Base-by-base conservation (phyloP, 2,113 vertebrate genomes). In the Balaeniceps rex region DNA sequence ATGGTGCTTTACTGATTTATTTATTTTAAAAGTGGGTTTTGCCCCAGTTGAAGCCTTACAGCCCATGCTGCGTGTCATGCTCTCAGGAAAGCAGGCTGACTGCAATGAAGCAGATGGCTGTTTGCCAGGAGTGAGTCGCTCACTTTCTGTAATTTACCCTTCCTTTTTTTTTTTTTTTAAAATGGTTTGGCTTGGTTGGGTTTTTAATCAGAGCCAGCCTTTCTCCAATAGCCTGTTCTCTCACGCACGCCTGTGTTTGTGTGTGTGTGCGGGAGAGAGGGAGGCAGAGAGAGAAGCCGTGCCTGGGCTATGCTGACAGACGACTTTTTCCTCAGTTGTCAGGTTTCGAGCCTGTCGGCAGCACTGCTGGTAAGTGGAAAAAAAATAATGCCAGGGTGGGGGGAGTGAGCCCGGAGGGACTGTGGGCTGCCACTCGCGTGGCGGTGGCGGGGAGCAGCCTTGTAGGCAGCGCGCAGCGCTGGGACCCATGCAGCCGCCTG, bases 321-420 rank as follows among this genome's bases (percentile, higher is more conserved):
- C 25, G 85, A 95, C 96, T 98, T 97, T 94, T 88, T 80, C 78
- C 90, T 93, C 92, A 87, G 91, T 96, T 97, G 86, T 95, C 95
- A 92, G 94, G 89, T 97, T 97, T 91, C 52, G 85, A 95, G 91
- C 95, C 87, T 93, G 95, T 96, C 47, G 18, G 96, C 93, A 88
- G 95, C 33, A 22, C 70, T 76, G 88, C 92, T 95, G 97, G 97
- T 97, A 97, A 98, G 94, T 92, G 93, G 49, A 54, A 47, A 64
- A 65, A 60, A 58, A 87, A 13, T 24, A 58, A 3, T 3, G 25
- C 24, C 36, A 12, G 51, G 70, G 83, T 8, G 40, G 51, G 51
- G 36, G 66, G 47, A 63, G 69, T 0, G 2, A 79, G 46, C n/a
- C 19, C 0, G 4, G 34, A 69, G 87, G 38, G 77, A 68, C 64